Percentiles rank a stretch among this genome's conserved stretches.
These are phyloP conservation scores for Ectropis crepuscularia DNA, from an alignment of 2,888 invertebrate genomes.

Conservation along the genomic window DNA sequence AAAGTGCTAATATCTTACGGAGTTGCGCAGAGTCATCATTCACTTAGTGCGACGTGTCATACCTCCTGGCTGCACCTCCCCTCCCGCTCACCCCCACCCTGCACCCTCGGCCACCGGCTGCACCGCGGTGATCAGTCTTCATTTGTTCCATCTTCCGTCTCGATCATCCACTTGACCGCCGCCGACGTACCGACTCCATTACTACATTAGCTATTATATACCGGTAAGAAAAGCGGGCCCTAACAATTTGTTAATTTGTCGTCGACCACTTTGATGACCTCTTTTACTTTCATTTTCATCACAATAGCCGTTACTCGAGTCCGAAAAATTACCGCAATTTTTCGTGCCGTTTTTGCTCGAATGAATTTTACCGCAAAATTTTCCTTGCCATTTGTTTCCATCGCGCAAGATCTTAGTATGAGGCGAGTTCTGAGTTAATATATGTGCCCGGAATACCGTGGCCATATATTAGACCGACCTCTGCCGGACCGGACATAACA, in stretches of 20 bases:
- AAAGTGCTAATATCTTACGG: constrained; percentile 17
- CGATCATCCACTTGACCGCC: constrained; percentile 66
- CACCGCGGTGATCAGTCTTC: constrained; percentile 80
- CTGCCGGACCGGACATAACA: constrained; percentile 85
- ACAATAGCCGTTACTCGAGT: constrained; percentile 38
- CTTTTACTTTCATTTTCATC: constrained; percentile 38
- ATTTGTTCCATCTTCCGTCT: constrained; percentile 66
- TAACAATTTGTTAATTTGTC: constrained; percentile 10
- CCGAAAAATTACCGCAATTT: constrained; percentile 70
- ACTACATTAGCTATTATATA: constrained; percentile 29
- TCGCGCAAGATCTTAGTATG: constrained; percentile 84
- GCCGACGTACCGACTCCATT: constrained; percentile 44
- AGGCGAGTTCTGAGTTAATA: constrained; percentile 84
- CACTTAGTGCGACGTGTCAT: constrained; percentile 77
- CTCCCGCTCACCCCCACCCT: constrained; percentile 36
- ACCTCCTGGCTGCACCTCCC: constrained; percentile 53
- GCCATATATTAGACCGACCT: constrained; percentile 85
- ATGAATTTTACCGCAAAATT: constrained; percentile 81
- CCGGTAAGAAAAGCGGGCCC: constrained; percentile 1
- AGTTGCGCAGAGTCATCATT: constrained; percentile 63
- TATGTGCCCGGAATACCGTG: constrained; percentile 85
- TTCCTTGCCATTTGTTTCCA: constrained; percentile 85
- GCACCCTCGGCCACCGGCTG: constrained; percentile 49
- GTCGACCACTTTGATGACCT: constrained; percentile 16
- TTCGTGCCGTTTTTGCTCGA: constrained; percentile 70